Evolutionary conservation across 64 coral and sea anemone species (phyloP), one percentile per base, ranked within the genome.

Genomic region (Astreopora myriophthalma): DNA sequence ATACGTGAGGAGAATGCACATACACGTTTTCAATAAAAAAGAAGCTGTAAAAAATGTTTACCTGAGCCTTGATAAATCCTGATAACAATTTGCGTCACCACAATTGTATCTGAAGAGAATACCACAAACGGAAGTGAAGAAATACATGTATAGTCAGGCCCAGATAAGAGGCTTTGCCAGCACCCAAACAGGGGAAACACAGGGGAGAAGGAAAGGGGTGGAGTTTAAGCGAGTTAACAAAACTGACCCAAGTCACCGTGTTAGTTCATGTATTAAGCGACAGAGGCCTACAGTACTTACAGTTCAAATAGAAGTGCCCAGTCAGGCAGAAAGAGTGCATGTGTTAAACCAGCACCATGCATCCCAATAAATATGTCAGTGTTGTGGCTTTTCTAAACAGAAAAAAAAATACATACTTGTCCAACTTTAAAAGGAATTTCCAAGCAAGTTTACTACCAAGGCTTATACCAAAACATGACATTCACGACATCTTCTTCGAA

Each of bases 281-380:
- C 2, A 75, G 34, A 26, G 29, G 7, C 33, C 13, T 8, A 75
- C 0, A 26, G 4, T 39, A 87, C 96, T 98, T 98, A 98, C 96
- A 98, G 20, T 87, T 98, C 96, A 87, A 98, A 98, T 1, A 99
- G 49, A 20, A 85, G 86, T 6, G 97, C 97, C 93, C 97, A 99
- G 67, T 99, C 93, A 14, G 94, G 97, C 5, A 99, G 40, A 52
- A 99, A 95, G 8, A 98, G 80, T 63, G 85, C 89, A 71, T 98
- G 96, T 3, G 93, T 83, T 1, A 98, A 52, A 14, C 96, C 96
- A 82, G 96, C 96, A 19, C 96, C 96, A 73, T 98, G 96, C 93
- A 98, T 98, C 6, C 96, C 96, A 87, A 98, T 92, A 76, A 98
- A 95, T 48, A 98, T 90, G 52, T 98, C 96, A 31, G 93, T 79